Evolutionary conservation across 2,888 invertebrate species (phyloP).

Genomic region (Linnaemya vulpina): DNA sequence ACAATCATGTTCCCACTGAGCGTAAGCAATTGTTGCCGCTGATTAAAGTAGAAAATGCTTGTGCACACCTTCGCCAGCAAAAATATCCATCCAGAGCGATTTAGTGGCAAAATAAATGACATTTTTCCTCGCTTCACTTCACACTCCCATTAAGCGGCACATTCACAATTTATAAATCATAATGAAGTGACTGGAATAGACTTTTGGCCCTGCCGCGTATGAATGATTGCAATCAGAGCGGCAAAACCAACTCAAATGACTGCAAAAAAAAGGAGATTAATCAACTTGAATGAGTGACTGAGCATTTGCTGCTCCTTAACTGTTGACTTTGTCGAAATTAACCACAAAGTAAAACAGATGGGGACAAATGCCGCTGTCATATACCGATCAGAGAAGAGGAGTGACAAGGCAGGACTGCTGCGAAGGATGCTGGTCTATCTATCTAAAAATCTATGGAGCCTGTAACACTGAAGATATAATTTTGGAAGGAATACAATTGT

Average conservation of each 20-base stretch:
- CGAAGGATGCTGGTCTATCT: too few relatives aligned
- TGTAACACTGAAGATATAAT: too few relatives aligned
- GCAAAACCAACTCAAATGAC: neutral
- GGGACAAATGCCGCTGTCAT: too few relatives aligned
- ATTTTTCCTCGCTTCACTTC: conserved; percentile 5
- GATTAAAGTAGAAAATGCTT: conserved; percentile 43
- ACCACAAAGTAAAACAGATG: neutral
- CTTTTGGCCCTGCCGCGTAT: neutral
- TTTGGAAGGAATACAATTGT: too few relatives aligned
- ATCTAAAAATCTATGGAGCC: too few relatives aligned
- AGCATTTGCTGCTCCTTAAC: conserved; percentile 40
- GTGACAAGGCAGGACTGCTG: too few relatives aligned
- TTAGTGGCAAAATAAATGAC: neutral
- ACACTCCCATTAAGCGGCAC: neutral
- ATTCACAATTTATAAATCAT: conserved; percentile 43
- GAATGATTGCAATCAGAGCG: conserved; percentile 1
- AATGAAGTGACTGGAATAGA: conserved; percentile 36
- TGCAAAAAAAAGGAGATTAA: neutral
- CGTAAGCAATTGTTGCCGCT: conserved; percentile 55
- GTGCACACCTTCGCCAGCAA: neutral
- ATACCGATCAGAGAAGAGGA: too few relatives aligned
- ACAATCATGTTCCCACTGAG: conserved; percentile 55
- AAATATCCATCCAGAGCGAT: neutral
- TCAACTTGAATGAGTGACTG: conserved; percentile 1
- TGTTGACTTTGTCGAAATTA: conserved; percentile 22